These are phyloP conservation scores for Astur gentilis DNA, from an alignment of 2,113 vertebrate species.

Conservation along the genomic window DNA sequence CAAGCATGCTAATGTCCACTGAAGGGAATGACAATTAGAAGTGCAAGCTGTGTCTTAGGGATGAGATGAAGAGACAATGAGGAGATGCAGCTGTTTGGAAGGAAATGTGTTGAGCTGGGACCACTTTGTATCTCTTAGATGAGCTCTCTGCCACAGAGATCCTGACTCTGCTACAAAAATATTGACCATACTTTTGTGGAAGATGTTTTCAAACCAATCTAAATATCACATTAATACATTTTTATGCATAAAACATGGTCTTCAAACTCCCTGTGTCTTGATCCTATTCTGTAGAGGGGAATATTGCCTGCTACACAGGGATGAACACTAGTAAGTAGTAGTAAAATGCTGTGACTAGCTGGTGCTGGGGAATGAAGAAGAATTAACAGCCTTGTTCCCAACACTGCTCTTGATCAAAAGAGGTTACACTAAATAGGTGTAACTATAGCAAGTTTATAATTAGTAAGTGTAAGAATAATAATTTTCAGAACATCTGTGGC, in stretches of 20 bases:
- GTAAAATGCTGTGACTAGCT: not conserved
- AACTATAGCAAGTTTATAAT: not conserved
- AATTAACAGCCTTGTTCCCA: not conserved
- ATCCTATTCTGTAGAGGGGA: not conserved
- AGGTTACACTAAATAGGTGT: not conserved
- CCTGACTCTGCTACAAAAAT: not conserved
- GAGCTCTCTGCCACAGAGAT: not conserved
- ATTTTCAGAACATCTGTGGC: not conserved
- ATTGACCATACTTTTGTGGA: not conserved
- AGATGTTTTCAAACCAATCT: not conserved
- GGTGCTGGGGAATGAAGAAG: not conserved
- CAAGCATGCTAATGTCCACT: constrained; percentile 15
- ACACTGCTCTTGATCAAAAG: not conserved
- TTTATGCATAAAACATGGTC: not conserved
- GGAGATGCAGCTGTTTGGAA: not conserved
- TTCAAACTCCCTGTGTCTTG: not conserved
- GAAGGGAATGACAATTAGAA: constrained; percentile 37
- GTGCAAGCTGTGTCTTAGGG: not conserved
- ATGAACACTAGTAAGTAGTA: not conserved
- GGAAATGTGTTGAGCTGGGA: not conserved
- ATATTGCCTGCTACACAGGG: not conserved
- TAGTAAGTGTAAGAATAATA: not conserved
- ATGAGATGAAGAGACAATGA: not conserved
- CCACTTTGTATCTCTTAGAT: not conserved
- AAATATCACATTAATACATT: not conserved